Evolutionary conservation across 2,113 vertebrate genomes (phyloP), one percentile per base, ranked within the genome.

Genomic region (Catharus minimus): DNA sequence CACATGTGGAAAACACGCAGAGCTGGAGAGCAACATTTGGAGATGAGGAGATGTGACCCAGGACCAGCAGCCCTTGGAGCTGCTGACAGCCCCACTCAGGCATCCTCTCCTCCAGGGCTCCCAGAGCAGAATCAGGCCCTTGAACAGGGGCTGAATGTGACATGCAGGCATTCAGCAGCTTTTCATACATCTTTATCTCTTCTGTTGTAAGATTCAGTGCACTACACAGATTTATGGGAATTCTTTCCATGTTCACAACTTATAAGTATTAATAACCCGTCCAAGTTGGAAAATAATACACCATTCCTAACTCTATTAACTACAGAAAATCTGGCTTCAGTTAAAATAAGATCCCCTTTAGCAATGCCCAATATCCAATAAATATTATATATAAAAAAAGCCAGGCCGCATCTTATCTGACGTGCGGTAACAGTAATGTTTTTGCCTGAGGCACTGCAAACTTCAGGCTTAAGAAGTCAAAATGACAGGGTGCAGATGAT

Each of bases 221-320:
- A 50, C 84, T 89, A 86, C 33, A 18, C 72, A 93, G 93, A 95
- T 97, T 95, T 96, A 96, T 92, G 88, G 82, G 95, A 96, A 96
- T 97, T 95, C 93, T 94, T 96, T 95, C 95, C 93, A 71, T 95
- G 94, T 96, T 96, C 95, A 71, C 94, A 93, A 91, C 91, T 95
- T 96, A 92, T 66, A 93, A 97, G 95, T 82, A 94, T 96, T 84
- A 94, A 93, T 93, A 93, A 94, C 92, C 67, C 32, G 15, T 97
- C 90, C 94, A 96, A 94, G 92, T 60, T 96, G 95, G 95, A 96
- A 97, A 97, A 96, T 95, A 97, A 97, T 94, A 95, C 65, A 92
- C 95, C 96, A 93, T 96, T 95, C 95, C 96, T 96, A 95, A 96
- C 94, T 95, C 91, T 93, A 95, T 96, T 95, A 97, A 96, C 78